These are phyloP conservation scores for Sepioteuthis lessoniana DNA, from an alignment of 2,888 invertebrate species.

Conservation along the genomic window DNA sequence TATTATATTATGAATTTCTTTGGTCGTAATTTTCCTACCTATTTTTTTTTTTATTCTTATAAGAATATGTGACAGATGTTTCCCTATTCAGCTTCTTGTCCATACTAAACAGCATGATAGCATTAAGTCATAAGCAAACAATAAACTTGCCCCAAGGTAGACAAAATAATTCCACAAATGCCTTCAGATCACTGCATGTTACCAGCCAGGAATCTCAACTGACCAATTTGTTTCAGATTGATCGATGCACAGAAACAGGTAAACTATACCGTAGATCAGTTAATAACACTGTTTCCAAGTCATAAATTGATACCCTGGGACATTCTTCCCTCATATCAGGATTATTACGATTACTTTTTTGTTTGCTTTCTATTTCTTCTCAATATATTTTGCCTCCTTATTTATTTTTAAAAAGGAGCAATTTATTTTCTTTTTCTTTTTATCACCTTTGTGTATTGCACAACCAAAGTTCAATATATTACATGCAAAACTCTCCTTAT, in stretches of 20 bases:
- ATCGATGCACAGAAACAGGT: not conserved
- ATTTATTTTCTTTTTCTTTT: not conserved
- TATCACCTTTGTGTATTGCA: not conserved
- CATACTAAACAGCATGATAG: not conserved
- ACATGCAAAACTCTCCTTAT: not conserved
- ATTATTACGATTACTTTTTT: not conserved
- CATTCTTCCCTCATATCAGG: not conserved
- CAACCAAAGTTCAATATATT: not conserved
- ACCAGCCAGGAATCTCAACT: not conserved
- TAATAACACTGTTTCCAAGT: not conserved
- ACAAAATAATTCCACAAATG: not conserved
- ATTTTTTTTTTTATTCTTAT: not conserved
- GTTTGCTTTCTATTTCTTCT: not conserved
- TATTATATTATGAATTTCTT: not conserved
- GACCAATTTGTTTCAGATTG: not conserved
- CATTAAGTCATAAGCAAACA: not conserved
- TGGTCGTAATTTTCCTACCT: not conserved
- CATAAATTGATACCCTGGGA: conserved; percentile 2
- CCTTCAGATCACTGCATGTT: conserved; percentile 12
- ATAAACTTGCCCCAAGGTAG: not conserved
- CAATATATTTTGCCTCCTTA: not conserved
- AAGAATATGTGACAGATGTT: no score
- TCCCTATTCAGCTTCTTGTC: no score
- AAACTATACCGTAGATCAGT: not conserved
- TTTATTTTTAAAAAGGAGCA: not conserved